phyloP scores from a whole-genome alignment of 1,140 invertebrate species.

The Leptoteleia sp. region DNA sequence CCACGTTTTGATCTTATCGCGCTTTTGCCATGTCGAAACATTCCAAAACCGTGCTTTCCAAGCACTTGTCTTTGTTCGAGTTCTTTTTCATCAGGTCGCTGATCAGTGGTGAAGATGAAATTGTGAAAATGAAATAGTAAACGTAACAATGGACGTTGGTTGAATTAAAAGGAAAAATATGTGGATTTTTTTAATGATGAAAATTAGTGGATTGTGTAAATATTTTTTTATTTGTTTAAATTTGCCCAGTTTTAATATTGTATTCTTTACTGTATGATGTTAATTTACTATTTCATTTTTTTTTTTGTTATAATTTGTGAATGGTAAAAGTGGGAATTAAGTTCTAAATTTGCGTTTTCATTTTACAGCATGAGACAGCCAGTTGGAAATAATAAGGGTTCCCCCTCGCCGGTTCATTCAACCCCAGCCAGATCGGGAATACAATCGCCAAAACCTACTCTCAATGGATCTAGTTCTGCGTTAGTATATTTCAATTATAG shows the following conservation, averaged over 20 bases:
- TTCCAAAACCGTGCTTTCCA: slow-evolving; percentile 38
- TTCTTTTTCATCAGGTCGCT: slow-evolving; percentile 58
- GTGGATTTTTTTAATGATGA: no score
- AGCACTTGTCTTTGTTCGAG: slow-evolving; percentile 60
- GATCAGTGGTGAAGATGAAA: no score
- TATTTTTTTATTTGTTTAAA: slow-evolving; percentile 49
- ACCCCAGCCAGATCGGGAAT: slow-evolving; percentile 76
- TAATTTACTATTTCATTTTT: no score
- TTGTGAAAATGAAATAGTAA: no score
- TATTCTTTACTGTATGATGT: no score
- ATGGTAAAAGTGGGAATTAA: no score
- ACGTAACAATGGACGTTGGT: no score
- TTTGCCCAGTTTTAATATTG: no score
- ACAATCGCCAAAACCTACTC: slow-evolving; percentile 77
- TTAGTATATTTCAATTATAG: slow-evolving; percentile 67
- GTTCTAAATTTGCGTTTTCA: no score
- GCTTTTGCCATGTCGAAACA: slow-evolving; percentile 52
- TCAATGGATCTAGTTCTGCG: slow-evolving; percentile 77
- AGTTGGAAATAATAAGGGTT: slow-evolving; percentile 74
- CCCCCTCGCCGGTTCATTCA: slow-evolving; percentile 76
- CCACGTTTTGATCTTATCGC: slow-evolving; percentile 5
- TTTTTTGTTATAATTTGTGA: no score
- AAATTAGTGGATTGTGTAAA: slow-evolving; percentile 10
- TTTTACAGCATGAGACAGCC: slow-evolving; percentile 78
- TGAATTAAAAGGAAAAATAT: no score